Evolutionary conservation across 2,888 invertebrate genomes (phyloP), one percentile per base, ranked within the genome.

Genomic region (Apocheima hispidaria): DNA sequence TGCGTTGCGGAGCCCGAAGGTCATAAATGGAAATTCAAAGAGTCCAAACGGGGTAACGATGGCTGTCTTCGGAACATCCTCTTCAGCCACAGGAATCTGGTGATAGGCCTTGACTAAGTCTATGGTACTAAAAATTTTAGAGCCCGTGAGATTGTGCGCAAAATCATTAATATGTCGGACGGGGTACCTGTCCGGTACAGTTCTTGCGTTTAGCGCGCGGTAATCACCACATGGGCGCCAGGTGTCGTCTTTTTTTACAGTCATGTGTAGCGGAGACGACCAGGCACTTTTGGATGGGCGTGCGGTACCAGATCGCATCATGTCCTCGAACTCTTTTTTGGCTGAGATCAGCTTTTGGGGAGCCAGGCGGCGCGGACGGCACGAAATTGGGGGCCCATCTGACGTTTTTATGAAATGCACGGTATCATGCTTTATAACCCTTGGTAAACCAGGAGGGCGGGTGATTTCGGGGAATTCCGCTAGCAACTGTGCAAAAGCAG

Each of bases 21-120:
- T n/a, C n/a, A n/a, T n/a, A n/a, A n/a, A n/a, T n/a, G n/a, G n/a
- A n/a, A n/a, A n/a, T n/a, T n/a, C n/a, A n/a, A n/a, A n/a, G n/a
- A n/a, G n/a, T n/a, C n/a, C n/a, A n/a, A 40, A 55, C 16, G 52
- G 52, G 6, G 52, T 78, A 49, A 78, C 77, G 0, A 81, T 77
- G 0, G 79, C 82, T 0, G 78, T 82, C 58, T 82, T 82, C 0
- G 43, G 62, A 1, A 86, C 71, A 60, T 86, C 82, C 12, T 72
- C 75, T 21, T 59, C 50, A 2, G 56, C 35, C 2, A 84, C 71
- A 0, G 82, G 82, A 12, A 91, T 83, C 41, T 87, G 83, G 26
- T 83, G 70, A 59, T 78, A 90, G 0, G 82, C 82, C 53, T 71
- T 70, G 1, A 56, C 56, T 4, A 56, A 16, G 30, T 56, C 49